phyloP scores from a whole-genome alignment of 2,797 vertebrate species.

The Falco rusticolus region DNA sequence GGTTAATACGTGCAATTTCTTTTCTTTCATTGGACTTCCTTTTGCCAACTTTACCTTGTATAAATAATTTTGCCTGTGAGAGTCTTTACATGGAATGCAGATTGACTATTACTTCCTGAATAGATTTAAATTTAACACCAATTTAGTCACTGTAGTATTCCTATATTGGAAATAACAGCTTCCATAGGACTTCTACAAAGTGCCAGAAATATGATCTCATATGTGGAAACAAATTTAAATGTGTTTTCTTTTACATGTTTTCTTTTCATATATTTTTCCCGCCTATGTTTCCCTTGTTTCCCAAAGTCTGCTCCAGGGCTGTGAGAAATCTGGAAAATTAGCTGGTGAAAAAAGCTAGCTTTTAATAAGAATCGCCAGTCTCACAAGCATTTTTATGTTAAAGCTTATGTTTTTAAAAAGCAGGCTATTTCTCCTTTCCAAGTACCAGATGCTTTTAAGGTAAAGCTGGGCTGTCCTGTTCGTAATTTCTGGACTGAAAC shows the following conservation, averaged over 20 bases:
- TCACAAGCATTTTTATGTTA: not conserved
- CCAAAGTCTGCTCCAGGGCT: conserved; percentile 55
- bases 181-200: conserved; percentile 82
- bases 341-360: conserved; percentile 2
- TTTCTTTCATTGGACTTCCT: conserved; percentile 75
- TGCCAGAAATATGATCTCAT: conserved; percentile 85
- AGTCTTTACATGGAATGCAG: conserved; percentile 76
- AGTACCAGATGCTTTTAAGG: conserved; percentile 40
- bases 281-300: conserved; percentile 72
- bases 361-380: conserved; percentile 54
- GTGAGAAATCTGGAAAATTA: conserved; percentile 42
- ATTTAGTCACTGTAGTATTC: conserved; percentile 79
- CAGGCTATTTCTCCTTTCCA: conserved; percentile 4
- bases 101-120: conserved; percentile 84
- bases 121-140: conserved; percentile 83
- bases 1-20: conserved; percentile 66
- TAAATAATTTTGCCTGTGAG: conserved; percentile 80
- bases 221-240: conserved; percentile 80
- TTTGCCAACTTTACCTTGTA: conserved; percentile 78
- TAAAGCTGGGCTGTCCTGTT: conserved; percentile 23
- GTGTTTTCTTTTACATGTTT: conserved; percentile 77
- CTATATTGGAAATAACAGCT: conserved; percentile 79
- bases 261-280: conserved; percentile 67
- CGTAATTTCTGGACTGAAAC: conserved; percentile 13
- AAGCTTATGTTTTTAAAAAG: not conserved